Base-by-base conservation (phyloP, 2,797 vertebrate genomes). In the Chiroxiphia lanceolata region DNA sequence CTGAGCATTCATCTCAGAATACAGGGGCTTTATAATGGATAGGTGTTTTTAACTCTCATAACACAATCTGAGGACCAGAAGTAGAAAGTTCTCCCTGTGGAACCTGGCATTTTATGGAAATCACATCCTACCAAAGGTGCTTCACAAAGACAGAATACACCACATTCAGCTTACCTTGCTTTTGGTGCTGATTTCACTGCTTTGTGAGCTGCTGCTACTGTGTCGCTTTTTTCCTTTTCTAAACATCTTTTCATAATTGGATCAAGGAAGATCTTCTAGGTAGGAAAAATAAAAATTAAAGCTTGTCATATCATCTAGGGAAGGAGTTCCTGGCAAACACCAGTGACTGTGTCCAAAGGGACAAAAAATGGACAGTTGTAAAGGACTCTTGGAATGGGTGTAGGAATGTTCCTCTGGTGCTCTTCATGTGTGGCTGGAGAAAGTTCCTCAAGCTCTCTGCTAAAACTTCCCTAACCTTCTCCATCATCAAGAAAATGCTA, bases 161-260 rank as follows among this genome's bases (percentile, higher is more conserved):
- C 50, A 10, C 44, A 6, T 10, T 15, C 21, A 60, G 48, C 97
- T 92, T 95, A 99, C 99, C 98, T 99, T 99, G 98, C 99, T 99
- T 95, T 99, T 99, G 6, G 99, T 99, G 95, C 99, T 99, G 97
- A 99, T 99, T 95, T 99, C 99, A 87, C 99, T 99, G 97, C 99
- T 99, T 71, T 99, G 99, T 3, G 99, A 99, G 95, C 99, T 99
- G 98, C 99, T 99, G 94, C 99, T 99, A 96, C 99, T 99, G 98
- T 99, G 99, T 27, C 99, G 98, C 94, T 99, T 99, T 94, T 99
- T 99, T 51, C 98, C 99, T 97, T 99, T 99, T 80, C 99, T 99
- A 92, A 99, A 99, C 99, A 99, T 97, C 98, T 97, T 99, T 98
- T 97, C 98, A 98, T 98, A 96, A 97, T 97, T 87, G 69, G 95